Conservation (phyloP, 2,113 vertebrate species). For the Campylomormyrus numenius region DNA sequence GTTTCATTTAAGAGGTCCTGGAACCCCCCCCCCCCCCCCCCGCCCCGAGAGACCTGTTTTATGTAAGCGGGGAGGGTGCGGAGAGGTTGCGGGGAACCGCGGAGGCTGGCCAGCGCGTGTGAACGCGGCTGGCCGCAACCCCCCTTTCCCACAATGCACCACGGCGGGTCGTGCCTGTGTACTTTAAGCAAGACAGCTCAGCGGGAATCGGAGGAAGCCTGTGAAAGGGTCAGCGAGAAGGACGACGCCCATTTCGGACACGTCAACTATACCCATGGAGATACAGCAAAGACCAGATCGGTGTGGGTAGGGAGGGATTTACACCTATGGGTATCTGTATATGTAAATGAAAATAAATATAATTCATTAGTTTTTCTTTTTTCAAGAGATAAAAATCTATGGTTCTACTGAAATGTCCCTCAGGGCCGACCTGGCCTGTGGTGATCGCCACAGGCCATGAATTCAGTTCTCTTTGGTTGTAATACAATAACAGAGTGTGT, state of each 20-base stretch:
- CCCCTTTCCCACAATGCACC: background rate
- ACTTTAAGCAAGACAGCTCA: slow-evolving; percentile 28
- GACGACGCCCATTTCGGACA: background rate
- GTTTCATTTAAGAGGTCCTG: slow-evolving; percentile 29
- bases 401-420: background rate
- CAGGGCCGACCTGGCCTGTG: too few species aligned
- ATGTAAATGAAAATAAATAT: background rate
- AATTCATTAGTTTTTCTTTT: background rate
- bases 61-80: background rate
- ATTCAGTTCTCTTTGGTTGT: too few species aligned
- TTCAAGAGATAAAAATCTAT: background rate
- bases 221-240: background rate
- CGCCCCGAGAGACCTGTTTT: background rate
- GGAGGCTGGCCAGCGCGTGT: background rate
- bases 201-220: background rate
- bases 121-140: background rate
- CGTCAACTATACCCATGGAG: background rate
- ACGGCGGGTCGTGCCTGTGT: background rate
- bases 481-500: too few species aligned
- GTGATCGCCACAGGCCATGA: too few species aligned
- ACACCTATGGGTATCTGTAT: background rate
- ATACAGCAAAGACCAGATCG: background rate
- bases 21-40: background rate
- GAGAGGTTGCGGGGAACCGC: background rate
- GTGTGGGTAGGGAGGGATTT: background rate